Conservation (phyloP, 2,888 invertebrate genomes). For the Nineta flava region DNA sequence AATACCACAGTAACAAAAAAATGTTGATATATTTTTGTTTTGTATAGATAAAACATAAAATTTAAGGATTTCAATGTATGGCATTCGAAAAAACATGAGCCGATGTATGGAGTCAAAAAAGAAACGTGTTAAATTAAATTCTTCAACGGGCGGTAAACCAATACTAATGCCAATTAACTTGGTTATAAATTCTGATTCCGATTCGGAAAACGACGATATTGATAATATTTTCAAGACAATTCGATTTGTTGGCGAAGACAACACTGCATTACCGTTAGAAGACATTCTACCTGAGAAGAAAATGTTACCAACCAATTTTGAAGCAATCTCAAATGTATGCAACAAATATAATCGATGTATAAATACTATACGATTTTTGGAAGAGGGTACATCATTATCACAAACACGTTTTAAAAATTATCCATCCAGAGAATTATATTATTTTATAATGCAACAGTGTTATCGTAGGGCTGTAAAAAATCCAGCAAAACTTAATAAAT, state of each 20-base stretch:
- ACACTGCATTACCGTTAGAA: neutral
- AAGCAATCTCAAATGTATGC: neutral
- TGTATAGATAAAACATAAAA: no score
- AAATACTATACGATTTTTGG: neutral
- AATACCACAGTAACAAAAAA: no score
- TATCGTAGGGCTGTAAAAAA: neutral
- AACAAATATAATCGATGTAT: conserved; percentile 1
- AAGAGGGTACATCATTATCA: conserved; percentile 1
- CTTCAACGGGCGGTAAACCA: neutral
- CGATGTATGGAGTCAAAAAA: neutral
- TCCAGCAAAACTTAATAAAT: conserved; percentile 1
- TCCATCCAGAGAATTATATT: neutral
- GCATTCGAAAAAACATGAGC: neutral
- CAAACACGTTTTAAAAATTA: neutral
- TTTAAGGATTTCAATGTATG: no score
- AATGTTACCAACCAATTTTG: neutral
- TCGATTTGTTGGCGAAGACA: neutral
- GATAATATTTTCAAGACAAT: neutral
- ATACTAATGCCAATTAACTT: neutral
- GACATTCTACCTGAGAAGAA: neutral
- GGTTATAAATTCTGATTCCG: neutral
- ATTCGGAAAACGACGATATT: neutral
- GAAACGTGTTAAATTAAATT: neutral
- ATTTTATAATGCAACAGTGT: neutral
- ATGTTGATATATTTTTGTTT: no score